Evolutionary conservation across 2,113 vertebrate genomes (phyloP), one percentile per base, ranked within the genome.

Genomic region (Pica pica): DNA sequence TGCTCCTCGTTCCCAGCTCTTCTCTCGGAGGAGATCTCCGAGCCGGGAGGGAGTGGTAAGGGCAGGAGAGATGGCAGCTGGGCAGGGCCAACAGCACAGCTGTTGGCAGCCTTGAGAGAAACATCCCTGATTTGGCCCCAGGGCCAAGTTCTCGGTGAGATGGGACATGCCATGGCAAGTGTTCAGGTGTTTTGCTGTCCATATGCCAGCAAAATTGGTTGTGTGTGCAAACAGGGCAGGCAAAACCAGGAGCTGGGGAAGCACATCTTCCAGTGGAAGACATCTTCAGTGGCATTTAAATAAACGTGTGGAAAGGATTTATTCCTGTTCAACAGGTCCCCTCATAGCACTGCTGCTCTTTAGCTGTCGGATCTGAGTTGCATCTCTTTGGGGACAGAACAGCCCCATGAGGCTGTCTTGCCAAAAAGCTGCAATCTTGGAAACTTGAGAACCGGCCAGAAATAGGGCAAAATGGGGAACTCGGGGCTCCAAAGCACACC

Each of bases 11-110:
- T 30, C 52, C 35, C 11, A 28, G 37, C 65, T 60, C n/a, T n/a
- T n/a, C n/a, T n/a, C n/a, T n/a, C n/a, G n/a, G n/a, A 0, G 47
- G 53, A 2, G 1, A 75, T 60, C 1, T 55, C 1, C 0, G 2
- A 41, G 22, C 31, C 0, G 0, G 15, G 44, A 59, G 60, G 14
- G 35, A 59, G 35, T 3, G 3, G 12, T 11, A 55, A 26, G 16
- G 53, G 28, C 37, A 37, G 67, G 27, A 44, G 24, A n/a, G 22
- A 6, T 1, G 17, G 33, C 31, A 60, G 37, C 27, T 0, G 4
- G 50, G 30, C 78, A 31, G 11, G 6, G 73, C 19, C 21, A 56
- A 60, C 47, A 16, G 23, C 31, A 42, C 4, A 1, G 28, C 50
- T 39, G 2, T 31, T 30, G 22, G 20, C 49, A 56, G 5, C n/a